Evolutionary conservation across 2,113 vertebrate genomes (phyloP), one percentile per base, ranked within the genome.

Genomic region (Poeciliopsis occidentalis): DNA sequence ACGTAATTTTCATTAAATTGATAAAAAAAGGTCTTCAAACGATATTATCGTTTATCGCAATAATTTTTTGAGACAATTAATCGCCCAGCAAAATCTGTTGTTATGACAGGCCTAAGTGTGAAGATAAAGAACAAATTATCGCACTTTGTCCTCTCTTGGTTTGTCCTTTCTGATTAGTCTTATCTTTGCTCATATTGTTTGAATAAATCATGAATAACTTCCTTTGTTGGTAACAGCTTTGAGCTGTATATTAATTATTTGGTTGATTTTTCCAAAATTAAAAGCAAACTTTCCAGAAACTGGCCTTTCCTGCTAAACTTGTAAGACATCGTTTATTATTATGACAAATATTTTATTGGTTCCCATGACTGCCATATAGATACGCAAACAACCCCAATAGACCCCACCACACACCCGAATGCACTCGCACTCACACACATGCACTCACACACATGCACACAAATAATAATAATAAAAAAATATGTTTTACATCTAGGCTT

Each of bases 91-190:
- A 27, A 27, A 1, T 27, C 27, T 27, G 27, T 27, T 27, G 1
- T 27, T 27, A 27, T 27, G 27, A 27, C 27, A 27, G 27, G 27
- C 27, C 27, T 27, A 27, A 27, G 47, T 47, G 24, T 57, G 24
- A 8, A 54, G 51, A 47, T 22, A n/a, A 26, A 44, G 63, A 82
- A 57, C 68, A 68, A 71, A 71, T 70, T 17, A 6, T 68, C 54
- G 61, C 73, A 73, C 68, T 88, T 80, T 81, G 74, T 57, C 62
- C 17, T 47, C 41, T 44, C 77, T 34, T 63, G 47, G 51, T 68
- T 27, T 2, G 29, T 30, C 26, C 61, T 67, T 30, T 62, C 41
- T 60, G 26, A 8, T 62, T 30, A 30, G 29, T 62, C 29, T 30
- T 19, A 27, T 12, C 29, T 34, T 7, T 12, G 34, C 60, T 78